Evolutionary conservation across 2,113 vertebrate genomes (phyloP), one percentile per base, ranked within the genome.

Genomic region (Tupaia tana): DNA sequence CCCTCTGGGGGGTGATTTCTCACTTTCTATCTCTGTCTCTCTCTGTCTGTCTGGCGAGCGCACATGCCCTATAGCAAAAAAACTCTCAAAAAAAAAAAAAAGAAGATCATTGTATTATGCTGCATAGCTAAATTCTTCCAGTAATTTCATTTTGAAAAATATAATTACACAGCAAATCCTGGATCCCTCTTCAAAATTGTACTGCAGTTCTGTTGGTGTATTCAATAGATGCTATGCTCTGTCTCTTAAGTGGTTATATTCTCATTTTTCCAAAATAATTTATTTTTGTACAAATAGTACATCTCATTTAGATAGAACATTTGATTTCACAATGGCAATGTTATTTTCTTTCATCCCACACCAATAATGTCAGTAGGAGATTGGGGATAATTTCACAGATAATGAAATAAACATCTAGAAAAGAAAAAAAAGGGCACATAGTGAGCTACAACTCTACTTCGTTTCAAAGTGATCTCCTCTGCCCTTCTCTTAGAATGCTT

Each of bases 131-230:
- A 90, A 93, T 85, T 95, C 61, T 95, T 59, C 80, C 87, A 87
- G 81, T 93, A 96, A 97, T 97, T 96, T 96, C 34, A 74, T 96
- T 96, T 94, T 94, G 78, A 90, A 96, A 97, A 95, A 87, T 74
- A 95, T 96, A 95, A 97, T 89, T 90, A 97, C 85, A 88, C 79
- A 95, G 58, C 77, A 63, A 31, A 89, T 63, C 58, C 79, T 95
- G 67, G 86, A 77, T 88, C 61, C 70, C 93, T 94, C 79, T 93
- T 92, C 79, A 84, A 80, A 89, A 91, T 6, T 69, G 79, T 86
- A 75, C 83, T 89, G 74, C 29, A 69, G 87, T 93, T 81, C 74
- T 86, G 34, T 58, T 90, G 90, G 67, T 71, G 22, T 71, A 22
- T 73, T 95, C 81, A 88, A 58, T 82, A 96, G 87, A 92, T 97